Evolutionary conservation across 2,888 invertebrate genomes (phyloP).

Genomic region (Tetrapedia diversipes): DNA sequence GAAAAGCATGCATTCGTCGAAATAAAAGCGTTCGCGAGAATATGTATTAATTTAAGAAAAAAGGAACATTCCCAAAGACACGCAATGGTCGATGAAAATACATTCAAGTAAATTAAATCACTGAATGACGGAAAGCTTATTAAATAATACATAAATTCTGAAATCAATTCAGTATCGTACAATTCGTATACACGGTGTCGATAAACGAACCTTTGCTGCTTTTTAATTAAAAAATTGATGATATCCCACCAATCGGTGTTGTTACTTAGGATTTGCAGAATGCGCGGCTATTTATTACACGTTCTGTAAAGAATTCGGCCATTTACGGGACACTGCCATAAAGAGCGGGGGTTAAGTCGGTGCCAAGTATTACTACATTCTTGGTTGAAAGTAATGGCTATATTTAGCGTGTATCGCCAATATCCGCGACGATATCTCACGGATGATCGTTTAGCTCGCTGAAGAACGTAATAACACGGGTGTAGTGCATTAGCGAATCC

Average conservation of each 20-base stretch:
- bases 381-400: not conserved
- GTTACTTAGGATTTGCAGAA: constrained; percentile 5
- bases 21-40: too few relatives aligned
- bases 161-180: too few relatives aligned
- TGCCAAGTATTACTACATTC: constrained; percentile 8
- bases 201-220: too few relatives aligned
- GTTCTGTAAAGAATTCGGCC: not conserved
- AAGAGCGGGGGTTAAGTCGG: constrained; percentile 21
- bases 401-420: constrained; percentile 13
- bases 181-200: too few relatives aligned
- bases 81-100: too few relatives aligned
- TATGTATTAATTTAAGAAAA: too few relatives aligned
- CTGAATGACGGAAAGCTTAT: too few relatives aligned
- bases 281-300: constrained; percentile 10
- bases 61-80: too few relatives aligned
- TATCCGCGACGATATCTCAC: constrained; percentile 15
- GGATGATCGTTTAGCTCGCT: constrained; percentile 1
- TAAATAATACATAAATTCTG: too few relatives aligned
- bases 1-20: too few relatives aligned
- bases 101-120: too few relatives aligned
- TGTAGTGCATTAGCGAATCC: not conserved
- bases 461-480: constrained; percentile 6
- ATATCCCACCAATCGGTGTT: not conserved
- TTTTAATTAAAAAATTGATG: too few relatives aligned
- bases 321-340: constrained; percentile 22